phyloP scores from a whole-genome alignment of 2,888 invertebrate species.

The Sycophila texana region DNA sequence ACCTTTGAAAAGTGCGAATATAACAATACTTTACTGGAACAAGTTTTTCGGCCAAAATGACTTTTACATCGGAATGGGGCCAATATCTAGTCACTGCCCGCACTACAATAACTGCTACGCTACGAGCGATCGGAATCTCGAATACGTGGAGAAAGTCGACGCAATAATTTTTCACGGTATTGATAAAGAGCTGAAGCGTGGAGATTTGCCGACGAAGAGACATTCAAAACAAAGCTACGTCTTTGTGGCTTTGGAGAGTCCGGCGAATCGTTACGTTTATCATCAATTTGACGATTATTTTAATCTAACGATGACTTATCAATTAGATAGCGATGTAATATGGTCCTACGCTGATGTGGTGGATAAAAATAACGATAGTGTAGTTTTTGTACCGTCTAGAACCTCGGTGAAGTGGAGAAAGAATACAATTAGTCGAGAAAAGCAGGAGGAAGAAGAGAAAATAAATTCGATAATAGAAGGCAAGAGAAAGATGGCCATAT shows the following conservation, averaged over 20 bases:
- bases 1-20: conserved; percentile 41
- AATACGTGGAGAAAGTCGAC: conserved; percentile 75
- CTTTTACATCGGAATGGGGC: conserved; percentile 64
- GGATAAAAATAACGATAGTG: conserved; percentile 63
- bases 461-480: conserved; percentile 1
- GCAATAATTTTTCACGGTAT: conserved; percentile 78
- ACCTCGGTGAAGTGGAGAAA: background rate
- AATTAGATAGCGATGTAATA: conserved; percentile 77
- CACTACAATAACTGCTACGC: conserved; percentile 75
- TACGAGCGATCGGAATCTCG: conserved; percentile 70
- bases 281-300: conserved; percentile 74
- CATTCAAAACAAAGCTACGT: conserved; percentile 76
- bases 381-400: background rate
- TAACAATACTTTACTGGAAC: conserved; percentile 69
- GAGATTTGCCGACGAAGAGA: conserved; percentile 72
- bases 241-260: conserved; percentile 77
- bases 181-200: conserved; percentile 68
- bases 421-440: too few relatives aligned
- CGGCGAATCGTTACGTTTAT: conserved; percentile 64
- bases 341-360: conserved; percentile 74
- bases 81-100: conserved; percentile 62
- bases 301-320: conserved; percentile 79
- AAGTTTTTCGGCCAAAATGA: conserved; percentile 64
- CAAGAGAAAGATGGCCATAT: conserved; percentile 77
- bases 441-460: background rate